These are phyloP conservation scores for Ailuropoda melanoleuca DNA, from an alignment of 2,113 vertebrate genomes.

Conservation along the genomic window DNA sequence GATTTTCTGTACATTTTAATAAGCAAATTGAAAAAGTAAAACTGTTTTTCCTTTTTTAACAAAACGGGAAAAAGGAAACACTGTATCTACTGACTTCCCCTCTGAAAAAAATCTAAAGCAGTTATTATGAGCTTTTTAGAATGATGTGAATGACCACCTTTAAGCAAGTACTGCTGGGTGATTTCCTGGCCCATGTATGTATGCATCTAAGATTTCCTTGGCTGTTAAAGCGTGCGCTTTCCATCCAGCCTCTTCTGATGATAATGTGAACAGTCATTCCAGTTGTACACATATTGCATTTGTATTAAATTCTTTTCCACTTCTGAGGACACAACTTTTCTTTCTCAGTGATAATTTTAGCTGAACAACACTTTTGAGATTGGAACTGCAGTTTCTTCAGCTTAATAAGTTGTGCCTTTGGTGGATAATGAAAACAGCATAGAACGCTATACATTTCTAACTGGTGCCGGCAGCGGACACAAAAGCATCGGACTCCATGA, in stretches of 20 bases:
- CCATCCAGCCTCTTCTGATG: background rate
- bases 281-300: background rate
- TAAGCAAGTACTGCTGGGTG: background rate
- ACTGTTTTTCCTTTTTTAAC: background rate
- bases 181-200: background rate
- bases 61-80: background rate
- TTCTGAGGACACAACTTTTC: background rate
- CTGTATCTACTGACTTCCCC: background rate
- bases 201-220: background rate
- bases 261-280: background rate
- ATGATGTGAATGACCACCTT: background rate
- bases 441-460: background rate
- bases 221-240: background rate
- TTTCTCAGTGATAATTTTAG: background rate
- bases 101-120: background rate
- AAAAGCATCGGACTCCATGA: background rate
- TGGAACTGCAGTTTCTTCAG: background rate
- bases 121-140: background rate
- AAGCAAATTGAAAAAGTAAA: background rate
- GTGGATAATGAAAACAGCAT: background rate
- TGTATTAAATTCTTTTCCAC: background rate
- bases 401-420: constrained; percentile 1
- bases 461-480: background rate
- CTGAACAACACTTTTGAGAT: background rate
- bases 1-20: constrained; percentile 8